These are phyloP conservation scores for Onychomys arenicola DNA, from an alignment of 2,797 vertebrate species.

Conservation along the genomic window DNA sequence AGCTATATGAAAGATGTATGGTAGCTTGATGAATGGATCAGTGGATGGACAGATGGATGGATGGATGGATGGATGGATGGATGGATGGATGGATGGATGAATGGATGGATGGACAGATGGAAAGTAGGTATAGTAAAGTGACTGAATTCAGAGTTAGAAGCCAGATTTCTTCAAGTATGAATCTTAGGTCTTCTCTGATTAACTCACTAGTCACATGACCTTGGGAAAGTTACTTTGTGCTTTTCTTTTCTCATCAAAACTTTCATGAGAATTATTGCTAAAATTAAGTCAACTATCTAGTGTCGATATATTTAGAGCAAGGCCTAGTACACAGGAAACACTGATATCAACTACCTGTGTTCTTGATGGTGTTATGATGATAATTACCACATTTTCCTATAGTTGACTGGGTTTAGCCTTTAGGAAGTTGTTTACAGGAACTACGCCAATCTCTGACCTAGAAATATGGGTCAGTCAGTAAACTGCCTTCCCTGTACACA, in stretches of 20 bases:
- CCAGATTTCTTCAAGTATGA: slow-evolving; percentile 41
- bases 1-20: neutral
- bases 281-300: slow-evolving; percentile 22
- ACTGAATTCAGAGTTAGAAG: slow-evolving; percentile 24
- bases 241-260: neutral
- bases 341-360: neutral
- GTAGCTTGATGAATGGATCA: neutral
- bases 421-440: neutral
- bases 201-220: slow-evolving; percentile 20
- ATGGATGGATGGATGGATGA: neutral
- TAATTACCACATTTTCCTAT: neutral
- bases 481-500: neutral
- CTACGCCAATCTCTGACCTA: neutral
- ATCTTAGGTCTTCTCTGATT: slow-evolving; percentile 37
- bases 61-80: too few species aligned
- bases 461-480: neutral
- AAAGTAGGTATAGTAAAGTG: neutral
- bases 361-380: neutral
- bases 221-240: slow-evolving; percentile 20
- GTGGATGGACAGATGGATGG: neutral
- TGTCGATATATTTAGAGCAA: neutral
- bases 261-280: neutral
- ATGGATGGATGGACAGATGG: neutral
- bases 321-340: neutral
- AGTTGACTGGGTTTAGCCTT: neutral